Base-by-base conservation (phyloP, 2,113 vertebrate species). In the Corydoras sp. region DNA sequence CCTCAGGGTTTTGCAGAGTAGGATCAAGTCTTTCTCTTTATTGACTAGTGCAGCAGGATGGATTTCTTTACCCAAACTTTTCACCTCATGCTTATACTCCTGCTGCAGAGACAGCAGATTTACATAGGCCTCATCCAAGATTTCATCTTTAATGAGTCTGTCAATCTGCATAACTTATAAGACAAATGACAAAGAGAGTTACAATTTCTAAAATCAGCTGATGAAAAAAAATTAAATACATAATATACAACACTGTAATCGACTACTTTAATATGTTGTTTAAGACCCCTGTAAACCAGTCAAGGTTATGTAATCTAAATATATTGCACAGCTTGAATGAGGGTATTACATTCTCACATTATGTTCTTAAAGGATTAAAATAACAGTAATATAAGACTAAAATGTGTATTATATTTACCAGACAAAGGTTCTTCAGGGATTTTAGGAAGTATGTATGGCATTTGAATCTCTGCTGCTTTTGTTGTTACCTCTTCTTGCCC, bases 121-220 rank as follows among this genome's bases (percentile, higher is more conserved):
- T 49, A 86, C 56, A 65, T 91, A 83, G 8, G 88, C 88, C 63
- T 88, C 84, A 79, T 88, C 84, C 80, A 91, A 74, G 5, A 71
- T 69, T 70, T 80, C 82, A 35, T 9, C 79, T 53, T 88, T 83
- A 1, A 91, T 90, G 74, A 89, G 81, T 53, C 83, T 82, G 61
- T 81, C 86, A 79, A 91, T 90, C 84, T 91, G 79, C 88, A 91
- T 90, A 60, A 89, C 90, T 91, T 68, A 9, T 62, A 35, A 70
- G 18, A 69, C 3, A 54, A 18, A 70, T 7, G 9, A 30, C 10
- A 32, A 65, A 56, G 12, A 73, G 9, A 77, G n/a, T 30, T 13
- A 56, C 31, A 59, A 31, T 7, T 14, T 24, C 18, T 24, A 24
- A 24, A n/a, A n/a, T n/a, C n/a, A 53, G 24, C 58, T 14, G 62